phyloP scores from a whole-genome alignment of 2,797 vertebrate genomes.

The Mormyrops attenuatus region DNA sequence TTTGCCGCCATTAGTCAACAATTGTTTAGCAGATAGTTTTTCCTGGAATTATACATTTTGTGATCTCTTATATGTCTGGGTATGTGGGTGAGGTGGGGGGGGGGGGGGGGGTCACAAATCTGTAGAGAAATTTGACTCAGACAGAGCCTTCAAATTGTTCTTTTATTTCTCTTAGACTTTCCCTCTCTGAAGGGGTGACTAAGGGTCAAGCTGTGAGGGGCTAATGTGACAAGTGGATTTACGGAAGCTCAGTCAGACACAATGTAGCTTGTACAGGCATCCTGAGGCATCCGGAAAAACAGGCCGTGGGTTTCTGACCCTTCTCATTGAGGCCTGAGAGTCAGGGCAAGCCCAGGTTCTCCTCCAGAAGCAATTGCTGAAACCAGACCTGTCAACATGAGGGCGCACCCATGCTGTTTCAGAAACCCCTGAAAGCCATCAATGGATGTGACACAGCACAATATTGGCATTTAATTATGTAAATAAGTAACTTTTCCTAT shows the following conservation, averaged over 20 bases:
- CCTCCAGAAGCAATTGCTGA: too few relatives aligned
- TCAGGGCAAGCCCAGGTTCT: neutral
- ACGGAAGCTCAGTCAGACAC: neutral
- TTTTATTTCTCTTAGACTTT: neutral
- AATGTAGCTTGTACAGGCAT: neutral
- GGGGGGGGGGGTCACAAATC: neutral
- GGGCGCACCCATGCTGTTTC: neutral
- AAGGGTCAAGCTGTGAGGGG: neutral
- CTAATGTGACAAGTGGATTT: neutral
- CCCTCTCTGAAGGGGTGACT: neutral
- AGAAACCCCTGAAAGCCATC: neutral
- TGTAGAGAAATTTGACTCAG: neutral
- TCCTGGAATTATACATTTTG: neutral
- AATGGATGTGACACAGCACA: neutral
- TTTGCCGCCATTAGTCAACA: neutral
- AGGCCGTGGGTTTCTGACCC: neutral
- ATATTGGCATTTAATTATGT: neutral
- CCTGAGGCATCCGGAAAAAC: neutral
- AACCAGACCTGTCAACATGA: neutral
- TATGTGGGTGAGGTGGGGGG: neutral
- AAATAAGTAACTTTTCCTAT: neutral
- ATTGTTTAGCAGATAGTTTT: neutral
- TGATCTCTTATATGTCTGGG: neutral
- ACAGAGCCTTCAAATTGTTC: neutral
- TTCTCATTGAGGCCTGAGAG: neutral